Evolutionary conservation across 2,797 vertebrate genomes (phyloP).

Genomic region (Lemur catta): DNA sequence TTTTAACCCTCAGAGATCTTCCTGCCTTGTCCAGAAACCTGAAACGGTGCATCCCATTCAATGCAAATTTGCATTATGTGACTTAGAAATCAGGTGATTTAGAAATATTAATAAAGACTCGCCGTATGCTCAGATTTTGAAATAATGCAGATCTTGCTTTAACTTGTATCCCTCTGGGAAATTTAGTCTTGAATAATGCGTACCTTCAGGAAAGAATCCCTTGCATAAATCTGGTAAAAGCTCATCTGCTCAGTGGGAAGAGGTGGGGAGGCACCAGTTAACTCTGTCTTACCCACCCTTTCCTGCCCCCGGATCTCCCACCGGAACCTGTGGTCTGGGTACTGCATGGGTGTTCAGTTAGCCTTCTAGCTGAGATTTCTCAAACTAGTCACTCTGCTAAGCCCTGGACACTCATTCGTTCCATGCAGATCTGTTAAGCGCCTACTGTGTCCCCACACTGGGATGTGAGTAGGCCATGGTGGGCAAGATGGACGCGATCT

Average conservation of each 20-base stretch:
- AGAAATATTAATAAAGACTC: slow-evolving; percentile 47
- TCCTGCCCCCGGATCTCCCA: background rate
- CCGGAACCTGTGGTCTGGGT: background rate
- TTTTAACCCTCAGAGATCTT: background rate
- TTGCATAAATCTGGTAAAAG: slow-evolving; percentile 4
- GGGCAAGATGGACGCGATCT: background rate
- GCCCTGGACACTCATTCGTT: too few species aligned
- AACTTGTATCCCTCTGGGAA: slow-evolving; percentile 23
- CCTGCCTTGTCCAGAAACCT: background rate
- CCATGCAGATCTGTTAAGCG: background rate
- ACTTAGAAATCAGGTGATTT: background rate
- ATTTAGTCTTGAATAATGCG: slow-evolving; percentile 42
- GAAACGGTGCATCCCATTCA: rapidly evolving
- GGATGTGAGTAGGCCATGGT: rapidly evolving
- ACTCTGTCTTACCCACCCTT: background rate
- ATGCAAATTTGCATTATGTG: slow-evolving; percentile 22
- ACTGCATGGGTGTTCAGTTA: background rate
- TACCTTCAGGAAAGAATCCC: background rate
- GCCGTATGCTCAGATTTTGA: slow-evolving; percentile 13
- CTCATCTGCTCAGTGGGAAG: background rate
- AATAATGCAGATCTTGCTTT: slow-evolving; percentile 49
- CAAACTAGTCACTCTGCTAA: background rate
- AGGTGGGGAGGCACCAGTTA: background rate
- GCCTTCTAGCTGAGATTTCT: background rate
- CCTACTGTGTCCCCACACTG: background rate